These are phyloP conservation scores for Paramormyrops hopkinsi DNA, from an alignment of 2,797 vertebrate genomes.

Conservation along the genomic window DNA sequence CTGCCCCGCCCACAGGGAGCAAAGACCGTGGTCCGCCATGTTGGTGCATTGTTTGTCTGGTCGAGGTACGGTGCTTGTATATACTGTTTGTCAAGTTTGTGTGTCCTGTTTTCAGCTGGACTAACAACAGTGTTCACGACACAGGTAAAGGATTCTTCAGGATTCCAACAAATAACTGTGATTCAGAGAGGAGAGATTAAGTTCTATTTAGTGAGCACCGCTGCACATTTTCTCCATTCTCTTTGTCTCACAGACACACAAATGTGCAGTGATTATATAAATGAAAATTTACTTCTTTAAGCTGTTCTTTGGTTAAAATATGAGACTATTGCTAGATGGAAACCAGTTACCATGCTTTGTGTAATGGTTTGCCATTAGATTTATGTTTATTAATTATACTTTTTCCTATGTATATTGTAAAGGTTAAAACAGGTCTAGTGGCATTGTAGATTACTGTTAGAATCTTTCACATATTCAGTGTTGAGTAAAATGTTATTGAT, in stretches of 20 bases:
- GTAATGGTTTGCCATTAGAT: not conserved
- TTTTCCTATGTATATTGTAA: not conserved
- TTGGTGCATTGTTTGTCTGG: not conserved
- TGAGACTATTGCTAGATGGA: not conserved
- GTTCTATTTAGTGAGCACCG: not conserved
- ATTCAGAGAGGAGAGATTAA: not conserved
- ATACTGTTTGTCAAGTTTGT: not conserved
- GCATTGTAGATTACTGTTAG: not conserved
- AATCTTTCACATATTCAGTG: not conserved
- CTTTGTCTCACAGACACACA: not conserved
- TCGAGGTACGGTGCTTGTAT: not conserved
- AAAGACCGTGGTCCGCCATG: not conserved
- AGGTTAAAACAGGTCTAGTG: not conserved
- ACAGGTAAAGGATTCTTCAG: not conserved
- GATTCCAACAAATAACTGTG: not conserved
- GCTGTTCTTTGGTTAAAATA: not conserved
- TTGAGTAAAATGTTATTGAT: not conserved
- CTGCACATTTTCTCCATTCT: not conserved
- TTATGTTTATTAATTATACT: not conserved
- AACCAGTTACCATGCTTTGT: not conserved
- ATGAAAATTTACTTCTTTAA: not conserved
- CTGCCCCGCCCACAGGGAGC: too few relatives aligned
- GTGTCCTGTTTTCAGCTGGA: not conserved
- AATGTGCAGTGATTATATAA: not conserved
- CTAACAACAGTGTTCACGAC: not conserved